Percentiles rank a stretch among this genome's conserved stretches.
Evolutionary conservation across 1,140 invertebrate genomes (phyloP).

Genomic region (Drosophila burlai): DNA sequence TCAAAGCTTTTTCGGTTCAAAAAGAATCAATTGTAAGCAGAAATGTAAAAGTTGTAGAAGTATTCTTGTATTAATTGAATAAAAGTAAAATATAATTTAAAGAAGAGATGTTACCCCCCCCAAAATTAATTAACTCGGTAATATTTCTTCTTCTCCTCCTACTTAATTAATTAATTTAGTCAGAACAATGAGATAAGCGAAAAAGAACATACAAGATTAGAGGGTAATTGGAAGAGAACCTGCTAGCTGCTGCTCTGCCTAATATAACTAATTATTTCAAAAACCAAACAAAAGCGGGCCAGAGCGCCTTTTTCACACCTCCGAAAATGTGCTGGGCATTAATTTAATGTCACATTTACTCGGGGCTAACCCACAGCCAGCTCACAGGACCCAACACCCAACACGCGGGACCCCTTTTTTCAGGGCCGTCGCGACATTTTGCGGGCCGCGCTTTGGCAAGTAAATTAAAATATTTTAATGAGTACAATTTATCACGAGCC

Average conservation of each 20-base stretch:
- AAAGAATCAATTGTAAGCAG: not conserved
- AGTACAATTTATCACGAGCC: constrained; percentile 80
- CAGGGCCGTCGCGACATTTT: constrained; percentile 30
- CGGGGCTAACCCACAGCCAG: not conserved
- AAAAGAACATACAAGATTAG: not conserved
- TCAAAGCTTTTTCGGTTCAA: no score
- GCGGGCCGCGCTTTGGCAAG: constrained; percentile 63
- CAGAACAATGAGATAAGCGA: not conserved
- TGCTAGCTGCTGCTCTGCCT: constrained; percentile 12
- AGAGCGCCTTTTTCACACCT: constrained; percentile 27
- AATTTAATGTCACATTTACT: constrained; percentile 72
- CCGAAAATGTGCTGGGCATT: constrained; percentile 67
- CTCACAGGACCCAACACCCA: not conserved
- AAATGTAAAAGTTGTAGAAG: no score
- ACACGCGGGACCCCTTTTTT: not conserved
- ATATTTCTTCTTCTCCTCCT: constrained; percentile 13
- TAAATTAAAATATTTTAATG: constrained; percentile 85
- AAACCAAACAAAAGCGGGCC: constrained; percentile 26
- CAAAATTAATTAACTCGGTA: constrained; percentile 46
- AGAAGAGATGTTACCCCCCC: no score
- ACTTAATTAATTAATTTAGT: not conserved
- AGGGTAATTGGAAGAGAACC: not conserved
- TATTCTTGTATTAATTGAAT: not conserved
- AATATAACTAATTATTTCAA: constrained; percentile 72
- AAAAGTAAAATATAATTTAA: not conserved